Evolutionary conservation across 1,140 invertebrate genomes (phyloP), one percentile per base, ranked within the genome.

Genomic region (Drosophila busckii): DNA sequence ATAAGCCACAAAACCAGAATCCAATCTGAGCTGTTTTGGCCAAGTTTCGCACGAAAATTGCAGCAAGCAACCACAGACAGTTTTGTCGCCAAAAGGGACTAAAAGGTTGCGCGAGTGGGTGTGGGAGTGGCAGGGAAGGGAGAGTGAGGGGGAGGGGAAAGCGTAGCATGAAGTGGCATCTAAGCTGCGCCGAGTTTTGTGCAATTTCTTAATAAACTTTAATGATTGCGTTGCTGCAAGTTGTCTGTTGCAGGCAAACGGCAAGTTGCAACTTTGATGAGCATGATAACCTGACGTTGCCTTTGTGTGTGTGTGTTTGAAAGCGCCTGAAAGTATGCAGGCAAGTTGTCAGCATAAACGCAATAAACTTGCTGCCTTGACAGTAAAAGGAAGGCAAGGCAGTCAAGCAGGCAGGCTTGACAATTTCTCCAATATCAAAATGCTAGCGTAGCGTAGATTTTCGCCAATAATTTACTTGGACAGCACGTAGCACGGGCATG

Each of bases 161-260:
- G 9, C 8, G 10, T 34, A 22, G 7, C 10, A 28, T 8, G 20
- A 23, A 38, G n/a, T n/a, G n/a, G n/a, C n/a, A n/a, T n/a, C n/a
- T n/a, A n/a, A n/a, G n/a, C n/a, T n/a, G n/a, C n/a, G n/a, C n/a
- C n/a, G n/a, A n/a, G n/a, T n/a, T 66, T 66, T 63, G 63, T 62
- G 42, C 26, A 75, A 64, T 73, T 82, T 80, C 73, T 82, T 80
- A 73, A 80, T 82, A 80, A 80, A 80, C 63, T 80, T 80, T 80
- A 80, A 80, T 82, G 73, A 82, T 64, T 80, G 75, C 75, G 71
- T 55, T 69, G 70, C 60, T 26, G 62, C 52, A 61, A 63, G n/a
- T n/a, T 71, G 62, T 22, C 35, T 35, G 35, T 28, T 52, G 64
- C 50, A 50, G 41, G 50, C 15, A 4, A 6, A 7, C 12, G 29